Base-by-base conservation (phyloP, 2,113 vertebrate species). In the Toxotes jaculatrix region DNA sequence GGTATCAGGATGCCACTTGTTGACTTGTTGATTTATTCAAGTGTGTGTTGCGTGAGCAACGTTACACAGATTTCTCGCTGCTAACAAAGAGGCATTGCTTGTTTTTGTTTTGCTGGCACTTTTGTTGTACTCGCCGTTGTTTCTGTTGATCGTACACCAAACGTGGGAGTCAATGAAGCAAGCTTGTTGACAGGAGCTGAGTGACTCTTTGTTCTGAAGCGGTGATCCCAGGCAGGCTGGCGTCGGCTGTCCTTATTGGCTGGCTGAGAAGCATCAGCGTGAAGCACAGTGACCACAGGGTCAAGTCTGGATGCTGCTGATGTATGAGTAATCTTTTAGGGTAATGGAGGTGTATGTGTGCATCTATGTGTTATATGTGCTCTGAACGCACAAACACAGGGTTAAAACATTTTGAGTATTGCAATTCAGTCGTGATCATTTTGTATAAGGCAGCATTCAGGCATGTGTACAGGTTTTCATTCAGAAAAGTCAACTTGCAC, bases 1-100 rank as follows among this genome's bases (percentile, higher is more conserved):
- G 21, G 3, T 17, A 23, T 60, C 1, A 27, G 87, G 59, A 83
- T 90, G 88, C 92, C 93, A 95, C 95, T 95, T 95, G 95, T 95
- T 95, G 94, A 93, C 91, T 91, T 74, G 84, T 68, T 73, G 82
- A 68, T 87, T 74, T 71, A 60, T 78, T 80, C 34, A 65, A 76
- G 77, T 80, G 75, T 83, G 87, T 81, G 74, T 71, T 56, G 49
- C 23, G 59, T 47, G 80, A 66, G 60, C 17, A 56, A 10, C 14
- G 61, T 68, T 45, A 16, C n/a, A 60, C 51, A 40, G 40, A 79
- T 83, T 62, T 81, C 55, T 72, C 3, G 27, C n/a, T 38, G 79
- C 70, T 65, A 16, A 77, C 70, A 85, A 88, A 86, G 82, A 88
- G 53, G 55, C 55, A 31, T 55, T 1, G 11, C 75, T 85, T 81